phyloP scores from a whole-genome alignment of 2,113 vertebrate species.

The Hippocampus mohnikei region DNA sequence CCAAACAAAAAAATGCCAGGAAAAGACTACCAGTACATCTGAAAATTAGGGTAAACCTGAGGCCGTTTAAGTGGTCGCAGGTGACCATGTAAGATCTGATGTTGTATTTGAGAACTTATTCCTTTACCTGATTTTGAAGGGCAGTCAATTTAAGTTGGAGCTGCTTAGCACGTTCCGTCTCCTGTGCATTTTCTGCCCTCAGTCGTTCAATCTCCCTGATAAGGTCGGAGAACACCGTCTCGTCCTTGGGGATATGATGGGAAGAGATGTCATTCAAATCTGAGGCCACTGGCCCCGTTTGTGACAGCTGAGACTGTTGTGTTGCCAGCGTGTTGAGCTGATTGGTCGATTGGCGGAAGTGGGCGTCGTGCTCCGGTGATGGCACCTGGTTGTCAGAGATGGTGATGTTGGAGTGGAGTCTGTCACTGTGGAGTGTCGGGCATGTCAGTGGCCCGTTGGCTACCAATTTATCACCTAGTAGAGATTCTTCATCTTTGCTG shows the following conservation, averaged over 20 bases:
- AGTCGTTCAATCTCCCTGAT: conserved; percentile 58
- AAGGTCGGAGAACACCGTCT: conserved; percentile 16
- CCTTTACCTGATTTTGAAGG: conserved; percentile 69
- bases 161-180: conserved; percentile 54
- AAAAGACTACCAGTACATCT: too few relatives aligned
- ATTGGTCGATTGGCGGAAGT: conserved; percentile 61
- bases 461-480: conserved; percentile 35
- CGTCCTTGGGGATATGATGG: neutral
- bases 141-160: conserved; percentile 67
- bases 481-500: conserved; percentile 9
- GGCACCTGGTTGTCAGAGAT: conserved; percentile 34
- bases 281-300: neutral
- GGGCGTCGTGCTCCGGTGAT: conserved; percentile 47
- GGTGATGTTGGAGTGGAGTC: conserved; percentile 49
- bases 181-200: conserved; percentile 48
- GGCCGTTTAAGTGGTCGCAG: neutral
- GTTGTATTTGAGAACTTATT: neutral
- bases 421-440: conserved; percentile 53
- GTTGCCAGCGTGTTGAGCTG: conserved; percentile 44
- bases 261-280: conserved; percentile 20
- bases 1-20: too few relatives aligned
- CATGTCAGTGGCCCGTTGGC: conserved; percentile 57
- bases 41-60: too few relatives aligned
- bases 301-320: conserved; percentile 1
- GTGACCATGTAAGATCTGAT: neutral